Conservation (phyloP, 2,113 vertebrate species). For the Pseudorhombus dupliciocellatus region DNA sequence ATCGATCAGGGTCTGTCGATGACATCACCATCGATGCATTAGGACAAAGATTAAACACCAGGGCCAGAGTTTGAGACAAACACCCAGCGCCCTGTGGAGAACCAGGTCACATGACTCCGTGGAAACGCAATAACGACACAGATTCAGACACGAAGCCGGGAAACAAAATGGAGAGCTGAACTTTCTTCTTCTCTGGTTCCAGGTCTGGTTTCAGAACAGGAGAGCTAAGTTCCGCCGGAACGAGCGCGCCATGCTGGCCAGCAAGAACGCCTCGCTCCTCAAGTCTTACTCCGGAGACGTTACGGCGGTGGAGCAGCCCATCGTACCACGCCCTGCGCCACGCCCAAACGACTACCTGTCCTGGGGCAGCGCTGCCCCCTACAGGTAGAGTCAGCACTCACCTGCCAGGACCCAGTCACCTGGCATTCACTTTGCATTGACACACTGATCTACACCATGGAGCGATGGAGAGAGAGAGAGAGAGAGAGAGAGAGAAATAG, state of each 20-base stretch:
- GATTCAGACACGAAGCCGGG: too few species aligned
- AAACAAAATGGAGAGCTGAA: too few species aligned
- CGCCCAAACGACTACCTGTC: conserved; percentile 96
- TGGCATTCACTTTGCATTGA: background rate
- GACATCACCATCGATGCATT: background rate
- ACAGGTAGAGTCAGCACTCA: conserved; percentile 85
- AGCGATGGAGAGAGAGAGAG: background rate
- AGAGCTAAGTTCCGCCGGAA: conserved; percentile 97
- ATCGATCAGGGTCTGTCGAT: background rate
- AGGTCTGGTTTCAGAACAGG: conserved; percentile 99
- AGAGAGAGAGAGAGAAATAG: background rate
- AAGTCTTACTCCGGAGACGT: conserved; percentile 97
- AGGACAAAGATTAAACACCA: too few species aligned
- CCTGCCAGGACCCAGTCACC: background rate
- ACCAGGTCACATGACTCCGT: too few species aligned
- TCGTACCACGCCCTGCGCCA: conserved; percentile 93
- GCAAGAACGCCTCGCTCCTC: conserved; percentile 96
- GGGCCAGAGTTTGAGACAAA: too few species aligned
- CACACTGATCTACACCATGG: conserved; percentile 1
- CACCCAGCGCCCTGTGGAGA: too few species aligned
- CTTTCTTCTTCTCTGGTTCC: conserved; percentile 4
- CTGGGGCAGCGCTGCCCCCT: conserved; percentile 94
- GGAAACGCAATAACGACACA: too few species aligned
- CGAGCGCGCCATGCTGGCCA: conserved; percentile 97
- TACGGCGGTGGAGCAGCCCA: conserved; percentile 96